phyloP scores from a whole-genome alignment of 2,113 vertebrate species.

The Caranx melampygus region DNA sequence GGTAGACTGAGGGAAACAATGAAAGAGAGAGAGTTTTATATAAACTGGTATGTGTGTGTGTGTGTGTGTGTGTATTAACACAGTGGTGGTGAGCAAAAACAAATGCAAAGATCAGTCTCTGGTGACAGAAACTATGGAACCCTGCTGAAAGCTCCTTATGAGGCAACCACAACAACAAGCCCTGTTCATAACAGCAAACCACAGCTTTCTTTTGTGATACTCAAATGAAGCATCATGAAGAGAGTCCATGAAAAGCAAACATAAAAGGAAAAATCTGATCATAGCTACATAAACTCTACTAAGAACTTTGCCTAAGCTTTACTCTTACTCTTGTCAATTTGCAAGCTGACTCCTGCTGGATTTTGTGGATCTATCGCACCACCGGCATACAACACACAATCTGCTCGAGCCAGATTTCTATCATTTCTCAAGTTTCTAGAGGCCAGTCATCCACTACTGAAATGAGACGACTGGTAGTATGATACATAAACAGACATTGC shows the following conservation, averaged over 20 bases:
- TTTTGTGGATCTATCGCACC: constrained; percentile 40
- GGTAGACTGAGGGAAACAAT: background rate
- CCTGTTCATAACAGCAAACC: background rate
- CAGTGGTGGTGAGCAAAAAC: background rate
- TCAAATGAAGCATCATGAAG: background rate
- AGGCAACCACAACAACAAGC: too few relatives aligned
- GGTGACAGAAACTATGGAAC: constrained; percentile 20
- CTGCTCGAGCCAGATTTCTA: background rate
- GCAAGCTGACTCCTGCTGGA: constrained; percentile 18
- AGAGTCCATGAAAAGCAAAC: background rate
- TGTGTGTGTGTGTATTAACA: background rate
- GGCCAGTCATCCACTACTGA: background rate
- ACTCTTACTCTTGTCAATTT: constrained; percentile 25
- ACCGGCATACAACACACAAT: constrained; percentile 18
- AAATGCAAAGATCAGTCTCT: constrained; percentile 1
- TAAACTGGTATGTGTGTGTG: too few relatives aligned
- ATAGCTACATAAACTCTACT: constrained; percentile 26
- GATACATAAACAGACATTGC: background rate
- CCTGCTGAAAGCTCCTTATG: constrained; percentile 4
- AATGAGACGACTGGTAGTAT: background rate
- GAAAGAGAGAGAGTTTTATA: background rate
- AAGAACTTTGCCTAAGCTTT: background rate
- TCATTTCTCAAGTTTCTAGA: background rate
- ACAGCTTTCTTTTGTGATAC: constrained; percentile 9
- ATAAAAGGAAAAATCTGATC: background rate